Evolutionary conservation across 2,888 invertebrate species (phyloP), one percentile per base, ranked within the genome.

Genomic region (Galerucella pusilla): DNA sequence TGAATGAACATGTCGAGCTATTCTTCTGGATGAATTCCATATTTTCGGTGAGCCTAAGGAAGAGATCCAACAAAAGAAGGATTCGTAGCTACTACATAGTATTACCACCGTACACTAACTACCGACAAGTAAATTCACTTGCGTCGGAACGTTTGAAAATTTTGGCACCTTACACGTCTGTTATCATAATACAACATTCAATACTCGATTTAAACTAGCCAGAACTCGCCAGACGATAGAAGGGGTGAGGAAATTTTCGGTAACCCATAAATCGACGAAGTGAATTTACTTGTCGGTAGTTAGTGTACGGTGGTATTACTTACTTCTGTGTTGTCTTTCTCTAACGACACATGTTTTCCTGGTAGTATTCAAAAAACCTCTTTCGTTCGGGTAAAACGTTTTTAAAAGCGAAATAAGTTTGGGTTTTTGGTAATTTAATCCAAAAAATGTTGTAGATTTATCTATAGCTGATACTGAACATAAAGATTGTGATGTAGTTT

Each of bases 391-490:
- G 52, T 80, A 61, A 75, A 85, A 83, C 0, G 81, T 78, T 75
- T 81, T 83, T 12, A 86, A 68, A 42, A 87, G 46, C 28, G 77
- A 68, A 61, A 81, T 76, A 1, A 81, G 71, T 74, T 81, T 82
- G 20, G 85, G 72, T 10, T 57, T 75, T 66, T 75, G 73, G 65
- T 81, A 79, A 16, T 76, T 76, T 67, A 75, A 74, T 20, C 80
- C 77, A 65, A 90, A 80, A 76, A 90, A 89, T 59, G 86, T 87
- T 0, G 90, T 88, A 72, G 91, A 90, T 80, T 90, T 90, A 84
- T 92, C 92, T 0, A 91, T 88, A 1, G 90, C 89, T 1, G 91
- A 89, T 25, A 91, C 81, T 11, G 91, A 90, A 81, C 92, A 92
- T 1, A 91, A 81, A 0, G 92, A 92, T 74, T 88, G 87, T 0